phyloP scores from a whole-genome alignment of 2,888 invertebrate species.

The Sphaerophoria rueppellii region DNA sequence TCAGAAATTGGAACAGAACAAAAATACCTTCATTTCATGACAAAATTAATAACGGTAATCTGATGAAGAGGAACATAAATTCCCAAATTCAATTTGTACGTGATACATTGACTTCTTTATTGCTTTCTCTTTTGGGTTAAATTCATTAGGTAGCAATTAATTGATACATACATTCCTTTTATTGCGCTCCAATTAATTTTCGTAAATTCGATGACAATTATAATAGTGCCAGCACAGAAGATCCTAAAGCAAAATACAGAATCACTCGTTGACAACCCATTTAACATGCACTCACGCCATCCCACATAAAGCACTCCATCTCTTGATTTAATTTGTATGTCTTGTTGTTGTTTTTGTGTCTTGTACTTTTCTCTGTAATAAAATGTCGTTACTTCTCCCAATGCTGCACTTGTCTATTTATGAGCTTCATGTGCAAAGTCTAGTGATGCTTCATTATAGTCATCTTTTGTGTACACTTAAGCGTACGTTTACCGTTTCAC shows the following conservation, averaged over 20 bases:
- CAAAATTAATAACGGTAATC: background rate
- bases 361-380: conserved; percentile 23
- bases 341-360: conserved; percentile 8
- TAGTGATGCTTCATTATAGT: conserved; percentile 46
- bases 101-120: conserved; percentile 21
- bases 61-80: too few relatives aligned
- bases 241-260: conserved; percentile 17
- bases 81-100: background rate
- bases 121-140: conserved; percentile 4
- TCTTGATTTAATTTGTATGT: background rate
- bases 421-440: conserved; percentile 33
- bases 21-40: background rate
- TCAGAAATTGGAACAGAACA: too few relatives aligned
- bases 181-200: conserved; percentile 46
- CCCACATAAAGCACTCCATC: background rate
- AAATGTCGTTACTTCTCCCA: conserved; percentile 24
- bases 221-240: background rate
- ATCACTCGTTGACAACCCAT: conserved; percentile 51
- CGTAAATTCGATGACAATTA: conserved; percentile 18
- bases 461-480: conserved; percentile 51
- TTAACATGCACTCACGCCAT: conserved; percentile 49
- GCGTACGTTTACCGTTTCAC: conserved; percentile 63
- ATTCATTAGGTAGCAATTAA: conserved; percentile 25
- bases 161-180: conserved; percentile 38
- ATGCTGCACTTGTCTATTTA: conserved; percentile 46